Conservation (phyloP, 1,140 invertebrate genomes). For the Zaprionus kolodkinae region DNA sequence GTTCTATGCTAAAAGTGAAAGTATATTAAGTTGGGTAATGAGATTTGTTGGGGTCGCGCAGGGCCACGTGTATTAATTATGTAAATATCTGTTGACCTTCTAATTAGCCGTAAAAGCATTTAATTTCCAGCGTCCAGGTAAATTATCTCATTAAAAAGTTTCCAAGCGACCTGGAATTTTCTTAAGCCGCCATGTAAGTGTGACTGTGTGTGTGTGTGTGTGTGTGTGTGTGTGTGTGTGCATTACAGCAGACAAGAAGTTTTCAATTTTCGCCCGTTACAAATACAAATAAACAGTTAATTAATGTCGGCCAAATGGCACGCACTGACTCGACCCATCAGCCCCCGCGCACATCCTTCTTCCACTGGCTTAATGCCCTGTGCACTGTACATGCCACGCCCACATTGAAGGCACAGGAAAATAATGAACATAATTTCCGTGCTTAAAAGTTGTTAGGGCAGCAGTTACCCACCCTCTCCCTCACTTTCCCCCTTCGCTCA, state of each 20-base stretch:
- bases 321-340: conserved; percentile 19
- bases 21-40: conserved; percentile 22
- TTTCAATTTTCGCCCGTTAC: conserved; percentile 51
- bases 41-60: conserved; percentile 11
- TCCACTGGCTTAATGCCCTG: no score
- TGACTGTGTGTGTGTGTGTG: neutral
- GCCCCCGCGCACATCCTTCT: conserved; percentile 6
- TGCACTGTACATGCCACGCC: conserved; percentile 7
- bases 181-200: conserved; percentile 7
- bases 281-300: conserved; percentile 75
- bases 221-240: neutral
- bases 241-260: conserved; percentile 49
- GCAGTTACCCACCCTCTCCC: conserved; percentile 15
- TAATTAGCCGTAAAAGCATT: conserved; percentile 64
- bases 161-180: conserved; percentile 14
- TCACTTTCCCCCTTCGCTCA: neutral
- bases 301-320: conserved; percentile 50
- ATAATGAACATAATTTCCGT: conserved; percentile 74
- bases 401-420: conserved; percentile 22
- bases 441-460: conserved; percentile 55
- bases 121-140: conserved; percentile 52
- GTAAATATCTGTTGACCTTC: conserved; percentile 62
- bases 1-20: neutral
- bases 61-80: conserved; percentile 70
- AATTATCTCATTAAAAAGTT: conserved; percentile 77